These are phyloP conservation scores for Ondatra zibethicus DNA, from an alignment of 2,113 vertebrate genomes.

Conservation along the genomic window DNA sequence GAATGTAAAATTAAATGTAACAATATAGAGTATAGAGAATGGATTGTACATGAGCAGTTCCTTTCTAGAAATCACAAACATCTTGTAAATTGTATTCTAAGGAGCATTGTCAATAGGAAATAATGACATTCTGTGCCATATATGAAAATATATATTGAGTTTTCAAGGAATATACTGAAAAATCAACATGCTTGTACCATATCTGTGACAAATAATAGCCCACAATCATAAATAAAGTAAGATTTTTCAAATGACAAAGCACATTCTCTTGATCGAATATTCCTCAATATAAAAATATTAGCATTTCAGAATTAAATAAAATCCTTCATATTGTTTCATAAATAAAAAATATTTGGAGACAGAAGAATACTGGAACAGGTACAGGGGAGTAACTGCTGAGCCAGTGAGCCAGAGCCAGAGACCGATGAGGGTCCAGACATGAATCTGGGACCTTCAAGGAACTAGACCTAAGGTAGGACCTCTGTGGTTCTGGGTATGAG, in stretches of 20 bases:
- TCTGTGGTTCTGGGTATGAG: too few relatives aligned
- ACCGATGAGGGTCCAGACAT: too few relatives aligned
- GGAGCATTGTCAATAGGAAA: neutral
- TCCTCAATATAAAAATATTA: neutral
- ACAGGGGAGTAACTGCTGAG: too few relatives aligned
- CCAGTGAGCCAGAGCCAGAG: too few relatives aligned
- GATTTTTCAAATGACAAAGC: too few relatives aligned
- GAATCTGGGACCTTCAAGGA: too few relatives aligned
- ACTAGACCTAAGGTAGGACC: too few relatives aligned
- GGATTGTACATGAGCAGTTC: fast-evolving
- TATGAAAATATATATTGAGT: neutral
- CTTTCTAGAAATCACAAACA: neutral
- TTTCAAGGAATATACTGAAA: neutral
- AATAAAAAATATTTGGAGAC: neutral
- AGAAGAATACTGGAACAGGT: too few relatives aligned
- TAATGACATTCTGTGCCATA: neutral
- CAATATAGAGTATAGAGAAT: neutral
- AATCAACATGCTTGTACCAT: neutral
- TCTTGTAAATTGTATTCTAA: neutral
- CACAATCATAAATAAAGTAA: fast-evolving
- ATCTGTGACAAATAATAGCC: neutral
- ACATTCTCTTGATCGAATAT: too few relatives aligned
- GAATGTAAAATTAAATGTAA: too few relatives aligned
- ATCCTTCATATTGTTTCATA: neutral
- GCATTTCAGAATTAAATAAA: too few relatives aligned